Conservation (phyloP, 2,113 vertebrate genomes). For the Polypterus bichir region DNA sequence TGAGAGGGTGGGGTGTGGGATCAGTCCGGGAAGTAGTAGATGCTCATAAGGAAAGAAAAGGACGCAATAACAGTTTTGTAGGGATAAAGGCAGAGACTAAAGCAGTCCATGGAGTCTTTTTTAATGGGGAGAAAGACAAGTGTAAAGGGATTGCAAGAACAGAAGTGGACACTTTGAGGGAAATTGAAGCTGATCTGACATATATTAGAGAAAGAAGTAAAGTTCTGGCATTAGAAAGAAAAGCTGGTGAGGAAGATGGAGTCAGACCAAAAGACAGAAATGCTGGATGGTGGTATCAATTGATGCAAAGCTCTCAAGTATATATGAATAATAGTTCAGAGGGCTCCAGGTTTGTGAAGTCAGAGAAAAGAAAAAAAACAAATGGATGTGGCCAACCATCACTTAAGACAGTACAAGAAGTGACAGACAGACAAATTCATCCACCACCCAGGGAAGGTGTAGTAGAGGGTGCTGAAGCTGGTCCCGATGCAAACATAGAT, state of each 20-base stretch:
- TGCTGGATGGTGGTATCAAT: conserved; percentile 93
- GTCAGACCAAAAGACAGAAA: conserved; percentile 49
- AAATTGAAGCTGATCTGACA: conserved; percentile 11
- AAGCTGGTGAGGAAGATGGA: conserved; percentile 25
- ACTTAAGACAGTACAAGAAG: conserved; percentile 13
- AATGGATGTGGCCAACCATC: neutral
- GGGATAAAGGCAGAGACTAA: conserved; percentile 19
- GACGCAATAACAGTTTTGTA: conserved; percentile 34
- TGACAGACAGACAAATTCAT: conserved; percentile 28
- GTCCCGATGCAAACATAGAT: conserved; percentile 37
- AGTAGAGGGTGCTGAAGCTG: conserved; percentile 81
- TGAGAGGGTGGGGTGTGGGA: conserved; percentile 51
- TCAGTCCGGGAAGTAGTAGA: conserved; percentile 32
- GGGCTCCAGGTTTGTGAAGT: conserved; percentile 61
- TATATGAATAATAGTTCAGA: conserved; percentile 75
- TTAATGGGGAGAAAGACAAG: neutral
- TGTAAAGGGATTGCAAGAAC: conserved; percentile 4
- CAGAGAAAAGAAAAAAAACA: conserved; percentile 59
- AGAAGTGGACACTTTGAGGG: conserved; percentile 15
- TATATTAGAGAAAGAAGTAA: neutral
- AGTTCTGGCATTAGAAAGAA: conserved; percentile 19
- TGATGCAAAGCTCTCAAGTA: conserved; percentile 96
- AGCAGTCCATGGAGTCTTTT: too few species aligned
- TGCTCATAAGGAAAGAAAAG: conserved; percentile 25
- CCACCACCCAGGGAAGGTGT: conserved; percentile 76